A percentile compares a stretch with the other conserved stretches of the same genome.
phyloP scores from a whole-genome alignment of 2,888 invertebrate species.

The Conops quadrifasciatus region DNA sequence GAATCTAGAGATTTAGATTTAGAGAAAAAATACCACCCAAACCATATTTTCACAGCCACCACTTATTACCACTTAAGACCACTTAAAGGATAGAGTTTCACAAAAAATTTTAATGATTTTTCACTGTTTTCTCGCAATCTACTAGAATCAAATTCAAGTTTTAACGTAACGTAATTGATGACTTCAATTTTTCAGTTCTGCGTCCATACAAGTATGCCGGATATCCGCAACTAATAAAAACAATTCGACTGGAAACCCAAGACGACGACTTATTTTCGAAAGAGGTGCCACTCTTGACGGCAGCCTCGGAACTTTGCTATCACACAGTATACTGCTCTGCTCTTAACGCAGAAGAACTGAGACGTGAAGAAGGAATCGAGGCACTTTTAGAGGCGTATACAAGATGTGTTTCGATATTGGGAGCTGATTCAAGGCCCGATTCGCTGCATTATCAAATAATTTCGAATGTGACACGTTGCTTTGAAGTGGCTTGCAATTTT shows the following conservation, averaged over 20 bases:
- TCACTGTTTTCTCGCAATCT: background rate
- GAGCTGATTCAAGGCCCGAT: constrained; percentile 76
- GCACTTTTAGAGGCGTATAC: constrained; percentile 89
- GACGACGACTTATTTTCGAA: constrained; percentile 94
- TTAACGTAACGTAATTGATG: too few species aligned
- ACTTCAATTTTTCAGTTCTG: constrained; percentile 70
- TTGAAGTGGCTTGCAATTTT: constrained; percentile 95
- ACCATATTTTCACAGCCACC: too few species aligned
- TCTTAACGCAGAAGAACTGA: constrained; percentile 95
- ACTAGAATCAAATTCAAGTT: background rate
- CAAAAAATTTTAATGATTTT: background rate
- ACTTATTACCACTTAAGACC: too few species aligned
- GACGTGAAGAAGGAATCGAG: constrained; percentile 91
- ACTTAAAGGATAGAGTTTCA: too few species aligned
- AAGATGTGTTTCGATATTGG: constrained; percentile 91
- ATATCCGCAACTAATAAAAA: constrained; percentile 95
- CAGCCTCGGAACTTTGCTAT: constrained; percentile 93
- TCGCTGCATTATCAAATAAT: constrained; percentile 92
- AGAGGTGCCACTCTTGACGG: constrained; percentile 81
- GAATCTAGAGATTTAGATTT: constrained; percentile 5
- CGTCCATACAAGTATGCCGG: constrained; percentile 99
- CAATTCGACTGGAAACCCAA: constrained; percentile 90
- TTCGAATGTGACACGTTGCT: constrained; percentile 88
- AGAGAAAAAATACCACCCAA: too few species aligned
- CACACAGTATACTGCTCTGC: constrained; percentile 97